Conservation (phyloP, 1,140 invertebrate species). For the Eriosoma lanigerum region DNA sequence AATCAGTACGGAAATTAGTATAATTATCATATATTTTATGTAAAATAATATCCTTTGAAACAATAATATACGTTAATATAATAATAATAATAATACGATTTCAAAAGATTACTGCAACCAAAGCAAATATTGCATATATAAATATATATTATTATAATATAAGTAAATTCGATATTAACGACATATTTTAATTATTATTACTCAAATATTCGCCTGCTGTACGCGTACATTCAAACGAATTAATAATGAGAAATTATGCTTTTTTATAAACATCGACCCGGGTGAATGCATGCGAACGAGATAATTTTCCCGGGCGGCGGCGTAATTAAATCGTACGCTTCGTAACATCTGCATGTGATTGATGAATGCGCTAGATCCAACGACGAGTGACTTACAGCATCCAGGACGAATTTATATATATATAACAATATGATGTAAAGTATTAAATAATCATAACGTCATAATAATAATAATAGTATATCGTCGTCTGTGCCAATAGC, state of each 20-base stretch:
- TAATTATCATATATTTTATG: too few relatives aligned
- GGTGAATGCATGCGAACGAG: slow-evolving; percentile 22
- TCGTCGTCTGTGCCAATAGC: not conserved
- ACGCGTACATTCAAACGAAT: slow-evolving; percentile 5
- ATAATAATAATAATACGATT: too few relatives aligned
- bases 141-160: not conserved
- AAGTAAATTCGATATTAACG: slow-evolving; percentile 39
- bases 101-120: too few relatives aligned
- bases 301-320: slow-evolving; percentile 30
- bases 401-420: not conserved
- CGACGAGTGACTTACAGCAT: not conserved
- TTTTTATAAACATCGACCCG: slow-evolving; percentile 41
- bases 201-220: not conserved
- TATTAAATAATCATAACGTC: not conserved
- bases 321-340: slow-evolving; percentile 37
- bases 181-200: slow-evolving; percentile 21
- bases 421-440: not conserved
- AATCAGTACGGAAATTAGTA: too few relatives aligned
- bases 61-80: too few relatives aligned
- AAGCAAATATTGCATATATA: too few relatives aligned
- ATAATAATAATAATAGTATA: not conserved
- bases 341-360: slow-evolving; percentile 47
- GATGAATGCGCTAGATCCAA: slow-evolving; percentile 16
- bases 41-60: too few relatives aligned
- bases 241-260: slow-evolving; percentile 42